These are phyloP conservation scores for Lepidocyrtoides sp. DNA, from an alignment of 2,888 invertebrate genomes.

Conservation along the genomic window DNA sequence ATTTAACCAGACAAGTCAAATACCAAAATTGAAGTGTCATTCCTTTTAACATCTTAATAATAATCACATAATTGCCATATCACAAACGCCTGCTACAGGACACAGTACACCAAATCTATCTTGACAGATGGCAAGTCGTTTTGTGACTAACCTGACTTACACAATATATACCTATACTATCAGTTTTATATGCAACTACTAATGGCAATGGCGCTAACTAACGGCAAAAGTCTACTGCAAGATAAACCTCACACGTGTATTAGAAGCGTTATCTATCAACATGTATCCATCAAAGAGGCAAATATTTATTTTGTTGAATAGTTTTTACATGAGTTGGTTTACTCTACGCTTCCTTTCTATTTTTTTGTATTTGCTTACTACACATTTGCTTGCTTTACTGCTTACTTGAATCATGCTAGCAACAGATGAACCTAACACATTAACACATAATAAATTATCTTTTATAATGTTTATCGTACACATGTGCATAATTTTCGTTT, in stretches of 20 bases:
- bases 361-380: neutral
- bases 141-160: too few relatives aligned
- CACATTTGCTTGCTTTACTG: neutral
- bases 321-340: neutral
- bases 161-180: too few relatives aligned
- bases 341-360: neutral
- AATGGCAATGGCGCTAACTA: too few relatives aligned
- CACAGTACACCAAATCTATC: neutral
- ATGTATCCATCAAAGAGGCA: neutral
- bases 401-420: too few relatives aligned
- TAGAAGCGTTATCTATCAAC: neutral
- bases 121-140: conserved; percentile 22
- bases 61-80: conserved; percentile 7
- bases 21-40: conserved; percentile 38
- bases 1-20: neutral
- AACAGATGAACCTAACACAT: too few relatives aligned
- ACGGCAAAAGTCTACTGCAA: neutral
- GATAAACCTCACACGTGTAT: conserved; percentile 1
- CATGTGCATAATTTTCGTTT: neutral
- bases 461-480: neutral
- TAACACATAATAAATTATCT: too few relatives aligned
- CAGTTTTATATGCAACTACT: too few relatives aligned
- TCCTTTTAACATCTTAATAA: conserved; percentile 15
- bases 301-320: conserved; percentile 5
- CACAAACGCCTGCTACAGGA: neutral